These are phyloP conservation scores for Chironomus tentans DNA, from an alignment of 2,888 invertebrate species.

Conservation along the genomic window DNA sequence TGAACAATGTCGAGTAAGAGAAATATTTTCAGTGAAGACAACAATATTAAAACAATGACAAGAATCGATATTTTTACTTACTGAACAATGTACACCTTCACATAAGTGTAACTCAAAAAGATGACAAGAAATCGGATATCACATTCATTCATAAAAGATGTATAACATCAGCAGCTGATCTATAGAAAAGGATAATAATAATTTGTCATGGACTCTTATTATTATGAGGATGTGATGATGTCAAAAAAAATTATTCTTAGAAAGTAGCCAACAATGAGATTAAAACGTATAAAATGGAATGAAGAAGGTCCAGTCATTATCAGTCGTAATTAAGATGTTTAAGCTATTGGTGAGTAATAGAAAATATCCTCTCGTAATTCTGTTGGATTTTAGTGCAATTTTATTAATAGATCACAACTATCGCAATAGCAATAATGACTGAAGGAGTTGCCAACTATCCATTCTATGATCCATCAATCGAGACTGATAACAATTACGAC, in stretches of 20 bases:
- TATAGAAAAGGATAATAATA: background rate
- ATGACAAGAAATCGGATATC: background rate
- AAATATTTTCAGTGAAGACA: too few relatives aligned
- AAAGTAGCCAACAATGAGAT: background rate
- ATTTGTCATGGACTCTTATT: background rate
- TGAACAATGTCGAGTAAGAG: too few relatives aligned
- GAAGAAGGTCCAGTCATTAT: background rate
- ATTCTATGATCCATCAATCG: background rate
- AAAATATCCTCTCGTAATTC: background rate
- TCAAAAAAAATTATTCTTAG: background rate
- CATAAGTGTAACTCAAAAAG: background rate
- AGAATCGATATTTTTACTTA: too few relatives aligned
- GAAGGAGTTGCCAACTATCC: background rate
- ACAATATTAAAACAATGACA: too few relatives aligned
- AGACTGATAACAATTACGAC: background rate
- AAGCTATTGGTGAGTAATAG: constrained; percentile 1
- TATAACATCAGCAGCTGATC: background rate
- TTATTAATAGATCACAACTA: background rate
- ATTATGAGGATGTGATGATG: background rate
- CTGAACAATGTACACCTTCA: background rate
- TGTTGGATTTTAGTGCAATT: background rate
- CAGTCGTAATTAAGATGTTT: constrained; percentile 17
- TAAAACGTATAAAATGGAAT: background rate
- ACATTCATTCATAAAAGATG: background rate
- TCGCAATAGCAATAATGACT: background rate